A percentile compares a stretch with the other conserved stretches of the same genome.
Conservation (phyloP, 2,113 vertebrate species). For the Pagrus major region DNA sequence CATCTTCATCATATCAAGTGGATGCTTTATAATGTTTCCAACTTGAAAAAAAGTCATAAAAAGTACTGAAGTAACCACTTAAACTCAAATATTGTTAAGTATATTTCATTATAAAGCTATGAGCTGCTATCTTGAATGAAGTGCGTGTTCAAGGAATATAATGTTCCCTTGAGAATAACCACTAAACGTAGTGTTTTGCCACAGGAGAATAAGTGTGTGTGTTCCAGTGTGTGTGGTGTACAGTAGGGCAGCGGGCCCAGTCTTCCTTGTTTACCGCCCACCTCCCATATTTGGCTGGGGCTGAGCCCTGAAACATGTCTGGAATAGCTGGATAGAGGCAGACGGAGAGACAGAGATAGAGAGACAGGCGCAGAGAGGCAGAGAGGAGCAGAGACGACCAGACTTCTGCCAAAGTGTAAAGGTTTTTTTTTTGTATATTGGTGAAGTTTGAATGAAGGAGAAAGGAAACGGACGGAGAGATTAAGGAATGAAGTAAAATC, state of each 20-base stretch:
- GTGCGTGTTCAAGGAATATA: neutral
- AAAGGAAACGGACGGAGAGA: neutral
- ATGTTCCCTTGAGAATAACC: neutral
- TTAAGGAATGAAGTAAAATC: neutral
- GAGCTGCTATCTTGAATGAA: neutral
- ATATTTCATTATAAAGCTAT: neutral
- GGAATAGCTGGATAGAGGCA: constrained; percentile 78
- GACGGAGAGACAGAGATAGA: constrained; percentile 58
- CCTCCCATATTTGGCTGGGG: constrained; percentile 85
- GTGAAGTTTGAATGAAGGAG: neutral
- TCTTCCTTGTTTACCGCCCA: constrained; percentile 74
- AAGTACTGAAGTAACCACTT: neutral
- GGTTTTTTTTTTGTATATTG: neutral
- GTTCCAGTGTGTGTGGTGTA: constrained; percentile 33
- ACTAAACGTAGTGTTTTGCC: constrained; percentile 22
- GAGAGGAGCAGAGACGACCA: constrained; percentile 4
- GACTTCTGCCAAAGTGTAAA: neutral
- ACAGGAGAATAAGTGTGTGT: constrained; percentile 1
- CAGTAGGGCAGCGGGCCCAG: constrained; percentile 56
- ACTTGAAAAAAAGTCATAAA: neutral
- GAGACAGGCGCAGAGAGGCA: constrained; percentile 41
- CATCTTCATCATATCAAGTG: neutral
- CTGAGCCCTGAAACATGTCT: constrained; percentile 81
- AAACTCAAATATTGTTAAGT: neutral
- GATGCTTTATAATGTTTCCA: neutral